Evolutionary conservation across 1,140 invertebrate genomes (phyloP).

Genomic region (Idris sp.): DNA sequence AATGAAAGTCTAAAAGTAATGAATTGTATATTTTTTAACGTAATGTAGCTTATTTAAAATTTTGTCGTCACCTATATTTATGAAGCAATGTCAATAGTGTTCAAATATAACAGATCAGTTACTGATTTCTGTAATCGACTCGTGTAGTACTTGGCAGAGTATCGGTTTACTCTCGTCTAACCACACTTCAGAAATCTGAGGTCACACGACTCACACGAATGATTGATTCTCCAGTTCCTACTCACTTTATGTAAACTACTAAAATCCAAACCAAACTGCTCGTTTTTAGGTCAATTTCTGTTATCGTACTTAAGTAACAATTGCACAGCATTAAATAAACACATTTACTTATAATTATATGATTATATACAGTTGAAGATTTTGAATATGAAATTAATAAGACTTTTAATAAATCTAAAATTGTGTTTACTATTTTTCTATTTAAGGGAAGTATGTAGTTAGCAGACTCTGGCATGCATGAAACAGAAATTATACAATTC

Average conservation of each 20-base stretch:
- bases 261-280: conserved; percentile 31
- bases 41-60: too few species aligned
- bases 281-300: conserved; percentile 31
- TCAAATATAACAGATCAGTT: conserved; percentile 6
- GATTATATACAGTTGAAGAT: too few species aligned
- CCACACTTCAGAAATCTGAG: conserved; percentile 44
- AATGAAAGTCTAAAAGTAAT: too few species aligned
- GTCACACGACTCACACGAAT: conserved; percentile 21
- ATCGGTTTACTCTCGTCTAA: conserved; percentile 49
- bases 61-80: too few species aligned
- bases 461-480: too few species aligned
- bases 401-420: too few species aligned
- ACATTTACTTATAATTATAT: neutral
- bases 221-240: conserved; percentile 43
- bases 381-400: too few species aligned
- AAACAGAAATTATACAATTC: too few species aligned
- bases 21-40: too few species aligned
- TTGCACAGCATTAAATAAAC: neutral
- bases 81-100: too few species aligned
- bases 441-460: too few species aligned
- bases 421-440: too few species aligned
- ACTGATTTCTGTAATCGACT: conserved; percentile 29
- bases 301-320: conserved; percentile 10
- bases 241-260: conserved; percentile 33
- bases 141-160: conserved; percentile 33